Evolutionary conservation across 2,888 invertebrate species (phyloP), one percentile per base, ranked within the genome.

Genomic region (Sarcophaga carnaria): DNA sequence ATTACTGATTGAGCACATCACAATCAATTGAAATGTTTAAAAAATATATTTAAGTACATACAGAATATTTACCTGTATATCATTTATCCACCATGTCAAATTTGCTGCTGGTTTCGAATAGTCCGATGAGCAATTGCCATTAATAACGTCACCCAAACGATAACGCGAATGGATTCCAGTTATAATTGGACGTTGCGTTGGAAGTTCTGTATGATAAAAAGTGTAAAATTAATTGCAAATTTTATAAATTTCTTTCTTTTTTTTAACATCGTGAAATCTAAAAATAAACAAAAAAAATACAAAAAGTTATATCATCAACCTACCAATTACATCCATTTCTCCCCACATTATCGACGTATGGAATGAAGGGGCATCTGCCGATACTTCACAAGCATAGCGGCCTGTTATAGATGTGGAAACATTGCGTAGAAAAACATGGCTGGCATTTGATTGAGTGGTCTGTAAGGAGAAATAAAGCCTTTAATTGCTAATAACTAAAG

Each of bases 31-130:
- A 22, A 22, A 22, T 22, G 22, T 22, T 22, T 22, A 22, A 22
- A 22, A 22, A 22, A 22, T 22, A 22, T 22, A 22, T 22, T 22
- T 22, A 22, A 22, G 22, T 22, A 22, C 22, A 22, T 37, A 37
- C 1, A 10, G 8, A 37, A 37, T 17, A 60, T 88, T 89, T 88
- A 93, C 93, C 92, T 93, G 93, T 88, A 92, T 91, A 83, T 94
- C 95, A 89, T 95, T 95, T 86, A 95, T 94, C 91, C 94, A 94
- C 95, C 95, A 95, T 66, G 95, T 94, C 83, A 95, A 92, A 91
- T 95, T 95, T 4, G 94, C 95, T 11, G 94, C 94, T 10, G 95
- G 95, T 89, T 93, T 94, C 5, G 95, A 95, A 86, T 94, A 94
- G 88, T 94, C 94, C 27, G 95, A 95, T 20, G 94, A 94, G 88